Conservation (phyloP, 2,113 vertebrate species). For the Petromus typicus region DNA sequence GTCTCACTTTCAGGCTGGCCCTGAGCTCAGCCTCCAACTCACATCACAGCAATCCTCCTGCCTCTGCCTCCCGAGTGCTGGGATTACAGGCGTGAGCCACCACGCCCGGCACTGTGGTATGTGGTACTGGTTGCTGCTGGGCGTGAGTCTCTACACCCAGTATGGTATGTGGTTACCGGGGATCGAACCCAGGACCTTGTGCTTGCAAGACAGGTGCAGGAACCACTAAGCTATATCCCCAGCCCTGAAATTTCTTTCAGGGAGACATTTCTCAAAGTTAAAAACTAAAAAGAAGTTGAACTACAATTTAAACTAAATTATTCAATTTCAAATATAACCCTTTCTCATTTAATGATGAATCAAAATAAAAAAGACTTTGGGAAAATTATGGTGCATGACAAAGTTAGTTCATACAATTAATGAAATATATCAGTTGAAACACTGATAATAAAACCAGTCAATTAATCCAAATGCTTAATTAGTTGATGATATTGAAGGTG, state of each 20-base stretch:
- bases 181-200: too few relatives aligned
- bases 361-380: background rate
- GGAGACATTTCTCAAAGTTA: slow-evolving; percentile 18
- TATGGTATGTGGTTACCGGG: too few relatives aligned
- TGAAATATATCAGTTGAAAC: slow-evolving; percentile 48
- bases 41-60: too few relatives aligned
- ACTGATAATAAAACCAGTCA: slow-evolving; percentile 39
- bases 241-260: background rate
- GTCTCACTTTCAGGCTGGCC: too few relatives aligned
- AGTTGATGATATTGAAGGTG: slow-evolving; percentile 11
- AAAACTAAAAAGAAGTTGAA: background rate
- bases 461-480: slow-evolving; percentile 57
- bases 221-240: too few relatives aligned
- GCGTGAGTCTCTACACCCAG: too few relatives aligned
- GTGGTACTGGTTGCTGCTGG: too few relatives aligned
- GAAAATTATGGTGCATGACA: background rate
- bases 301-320: background rate
- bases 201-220: too few relatives aligned
- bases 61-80: too few relatives aligned
- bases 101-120: too few relatives aligned
- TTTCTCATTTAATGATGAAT: background rate
- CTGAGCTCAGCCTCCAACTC: too few relatives aligned
- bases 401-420: slow-evolving; percentile 57
- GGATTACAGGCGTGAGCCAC: too few relatives aligned
- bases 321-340: background rate